Conservation (phyloP, 2,113 vertebrate genomes). For the Morone saxatilis region DNA sequence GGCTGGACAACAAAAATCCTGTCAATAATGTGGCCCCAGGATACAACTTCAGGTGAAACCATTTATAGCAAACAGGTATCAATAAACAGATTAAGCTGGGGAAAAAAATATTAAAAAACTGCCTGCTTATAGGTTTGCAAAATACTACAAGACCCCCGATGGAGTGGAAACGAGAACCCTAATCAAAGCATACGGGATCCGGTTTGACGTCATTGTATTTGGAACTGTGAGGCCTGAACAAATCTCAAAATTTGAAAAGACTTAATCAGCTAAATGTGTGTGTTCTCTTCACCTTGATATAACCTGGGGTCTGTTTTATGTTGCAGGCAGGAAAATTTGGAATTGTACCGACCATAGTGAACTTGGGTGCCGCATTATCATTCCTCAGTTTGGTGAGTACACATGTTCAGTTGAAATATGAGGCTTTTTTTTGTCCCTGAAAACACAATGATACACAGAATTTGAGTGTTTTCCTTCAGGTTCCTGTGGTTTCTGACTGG, state of each 20-base stretch:
- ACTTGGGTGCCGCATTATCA: slow-evolving; percentile 88
- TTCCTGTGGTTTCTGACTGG: slow-evolving; percentile 87
- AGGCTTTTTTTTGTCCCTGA: background rate
- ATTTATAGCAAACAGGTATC: background rate
- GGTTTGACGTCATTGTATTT: slow-evolving; percentile 90
- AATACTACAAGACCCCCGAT: slow-evolving; percentile 83
- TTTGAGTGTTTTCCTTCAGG: slow-evolving; percentile 68
- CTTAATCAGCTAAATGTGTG: background rate
- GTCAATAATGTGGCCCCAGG: slow-evolving; percentile 87
- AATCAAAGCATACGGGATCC: slow-evolving; percentile 91
- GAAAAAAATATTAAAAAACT: background rate
- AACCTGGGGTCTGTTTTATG: background rate
- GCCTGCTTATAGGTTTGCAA: slow-evolving; percentile 87
- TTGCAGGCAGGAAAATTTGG: slow-evolving; percentile 90
- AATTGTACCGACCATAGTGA: slow-evolving; percentile 91
- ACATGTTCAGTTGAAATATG: background rate
- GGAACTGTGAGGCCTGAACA: slow-evolving; percentile 85
- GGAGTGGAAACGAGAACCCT: slow-evolving; percentile 85
- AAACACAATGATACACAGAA: fast-evolving
- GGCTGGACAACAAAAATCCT: slow-evolving; percentile 86
- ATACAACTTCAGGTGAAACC: slow-evolving; percentile 90
- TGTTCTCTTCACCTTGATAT: background rate
- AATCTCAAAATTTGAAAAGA: background rate
- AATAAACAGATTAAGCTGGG: background rate
- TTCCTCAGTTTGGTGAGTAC: slow-evolving; percentile 89